phyloP scores from a whole-genome alignment of 2,797 vertebrate species.

The Cyclura pinguis region DNA sequence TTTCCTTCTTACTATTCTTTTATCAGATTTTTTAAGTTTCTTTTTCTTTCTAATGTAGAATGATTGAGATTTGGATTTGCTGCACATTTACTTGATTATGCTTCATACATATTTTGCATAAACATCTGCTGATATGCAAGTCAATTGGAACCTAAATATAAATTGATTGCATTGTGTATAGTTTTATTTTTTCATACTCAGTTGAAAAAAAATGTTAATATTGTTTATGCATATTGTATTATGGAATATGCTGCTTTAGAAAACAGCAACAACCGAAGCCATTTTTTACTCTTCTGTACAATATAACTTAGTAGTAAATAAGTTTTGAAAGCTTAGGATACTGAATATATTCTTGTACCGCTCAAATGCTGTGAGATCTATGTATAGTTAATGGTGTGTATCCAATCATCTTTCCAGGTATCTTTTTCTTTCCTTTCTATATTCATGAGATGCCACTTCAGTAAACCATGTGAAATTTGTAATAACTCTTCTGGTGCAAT shows the following conservation, averaged over 20 bases:
- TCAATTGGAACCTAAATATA: slow-evolving; percentile 12
- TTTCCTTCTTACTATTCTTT: not conserved
- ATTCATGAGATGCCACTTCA: slow-evolving; percentile 27
- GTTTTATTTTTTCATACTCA: not conserved
- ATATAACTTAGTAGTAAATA: slow-evolving; percentile 32
- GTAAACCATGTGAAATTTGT: slow-evolving; percentile 33
- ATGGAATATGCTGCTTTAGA: not conserved
- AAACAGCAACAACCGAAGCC: not conserved
- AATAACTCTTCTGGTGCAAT: slow-evolving; percentile 1
- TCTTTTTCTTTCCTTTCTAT: slow-evolving; percentile 41
- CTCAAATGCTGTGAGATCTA: not conserved
- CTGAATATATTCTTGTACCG: not conserved
- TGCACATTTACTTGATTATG: slow-evolving; percentile 31
- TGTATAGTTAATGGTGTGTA: not conserved
- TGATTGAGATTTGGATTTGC: slow-evolving; percentile 27
- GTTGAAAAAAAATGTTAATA: slow-evolving; percentile 12
- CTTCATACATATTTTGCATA: slow-evolving; percentile 13
- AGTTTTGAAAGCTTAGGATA: slow-evolving; percentile 39
- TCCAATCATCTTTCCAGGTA: slow-evolving; percentile 13
- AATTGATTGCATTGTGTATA: not conserved
- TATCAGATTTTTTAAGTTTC: not conserved
- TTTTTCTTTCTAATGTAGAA: slow-evolving; percentile 14
- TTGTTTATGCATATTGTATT: not conserved
- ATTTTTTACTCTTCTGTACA: slow-evolving; percentile 12
- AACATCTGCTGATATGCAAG: slow-evolving; percentile 28